Conservation (phyloP, 2,888 invertebrate genomes). For the Odontocolon sp. region DNA sequence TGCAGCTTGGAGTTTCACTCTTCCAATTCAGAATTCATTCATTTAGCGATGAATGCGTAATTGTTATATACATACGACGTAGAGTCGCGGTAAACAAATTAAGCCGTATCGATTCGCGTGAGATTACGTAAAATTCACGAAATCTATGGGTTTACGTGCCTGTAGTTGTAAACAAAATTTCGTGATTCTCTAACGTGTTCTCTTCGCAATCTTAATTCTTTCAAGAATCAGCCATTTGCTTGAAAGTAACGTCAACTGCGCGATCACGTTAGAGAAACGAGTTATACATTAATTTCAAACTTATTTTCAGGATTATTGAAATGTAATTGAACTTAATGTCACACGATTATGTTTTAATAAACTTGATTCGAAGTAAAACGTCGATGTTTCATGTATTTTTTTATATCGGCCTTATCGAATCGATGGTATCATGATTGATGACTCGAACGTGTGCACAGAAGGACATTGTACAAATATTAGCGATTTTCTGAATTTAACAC, state of each 20-base stretch:
- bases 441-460: not conserved
- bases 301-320: slow-evolving; percentile 42
- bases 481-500: not conserved
- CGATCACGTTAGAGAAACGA: slow-evolving; percentile 16
- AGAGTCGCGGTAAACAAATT: not conserved
- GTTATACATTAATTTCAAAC: slow-evolving; percentile 23
- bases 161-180: not conserved
- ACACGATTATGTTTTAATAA: slow-evolving; percentile 56
- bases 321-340: slow-evolving; percentile 35
- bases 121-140: not conserved
- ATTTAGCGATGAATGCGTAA: slow-evolving; percentile 15
- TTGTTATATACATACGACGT: not conserved
- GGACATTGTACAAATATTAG: not conserved
- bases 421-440: slow-evolving; percentile 2
- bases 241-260: slow-evolving; percentile 16
- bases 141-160: not conserved
- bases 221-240: slow-evolving; percentile 45
- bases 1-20: slow-evolving; percentile 21
- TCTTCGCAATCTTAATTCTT: slow-evolving; percentile 23
- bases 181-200: slow-evolving; percentile 1
- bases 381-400: not conserved
- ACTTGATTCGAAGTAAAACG: slow-evolving; percentile 26
- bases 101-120: not conserved
- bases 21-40: slow-evolving; percentile 22
- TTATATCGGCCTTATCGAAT: not conserved